phyloP scores from a whole-genome alignment of 1,140 invertebrate genomes.

The Pteromalus puparum region DNA sequence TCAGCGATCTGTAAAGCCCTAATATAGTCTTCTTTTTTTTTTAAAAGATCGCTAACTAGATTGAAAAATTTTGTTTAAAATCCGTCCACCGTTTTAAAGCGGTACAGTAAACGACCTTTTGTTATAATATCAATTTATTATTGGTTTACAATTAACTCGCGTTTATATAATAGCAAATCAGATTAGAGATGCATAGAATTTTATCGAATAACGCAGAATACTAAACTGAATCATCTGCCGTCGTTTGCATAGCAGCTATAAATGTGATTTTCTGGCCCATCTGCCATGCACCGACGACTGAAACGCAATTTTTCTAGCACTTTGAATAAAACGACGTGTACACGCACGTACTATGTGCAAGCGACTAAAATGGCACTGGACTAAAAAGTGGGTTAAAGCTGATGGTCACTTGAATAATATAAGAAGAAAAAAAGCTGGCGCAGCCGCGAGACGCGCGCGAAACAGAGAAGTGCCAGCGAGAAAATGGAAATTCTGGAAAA shows the following conservation, averaged over 20 bases:
- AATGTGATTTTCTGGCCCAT: slow-evolving; percentile 28
- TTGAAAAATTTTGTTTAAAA: not conserved
- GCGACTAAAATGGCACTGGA: slow-evolving; percentile 1
- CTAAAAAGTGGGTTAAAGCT: not conserved
- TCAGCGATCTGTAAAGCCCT: slow-evolving; percentile 33
- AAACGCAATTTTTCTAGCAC: slow-evolving; percentile 27
- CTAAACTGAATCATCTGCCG: not conserved
- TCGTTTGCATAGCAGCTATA: not conserved
- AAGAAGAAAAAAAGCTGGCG: not conserved
- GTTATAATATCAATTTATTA: too few species aligned
- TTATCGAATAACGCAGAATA: too few species aligned
- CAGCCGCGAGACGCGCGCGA: not conserved
- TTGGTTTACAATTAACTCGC: too few species aligned
- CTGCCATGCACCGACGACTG: not conserved
- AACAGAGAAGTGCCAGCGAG: not conserved
- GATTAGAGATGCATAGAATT: too few species aligned
- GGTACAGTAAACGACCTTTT: too few species aligned
- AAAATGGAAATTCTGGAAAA: slow-evolving; percentile 20
- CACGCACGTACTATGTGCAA: not conserved
- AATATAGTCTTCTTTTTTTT: slow-evolving; percentile 1
- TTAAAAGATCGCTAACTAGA: slow-evolving; percentile 2
- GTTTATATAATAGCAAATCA: too few species aligned
- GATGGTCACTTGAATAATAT: not conserved
- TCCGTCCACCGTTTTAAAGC: too few species aligned
- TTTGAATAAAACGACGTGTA: slow-evolving; percentile 18